phyloP scores from a whole-genome alignment of 2,888 invertebrate genomes.

The Archips xylosteana region DNA sequence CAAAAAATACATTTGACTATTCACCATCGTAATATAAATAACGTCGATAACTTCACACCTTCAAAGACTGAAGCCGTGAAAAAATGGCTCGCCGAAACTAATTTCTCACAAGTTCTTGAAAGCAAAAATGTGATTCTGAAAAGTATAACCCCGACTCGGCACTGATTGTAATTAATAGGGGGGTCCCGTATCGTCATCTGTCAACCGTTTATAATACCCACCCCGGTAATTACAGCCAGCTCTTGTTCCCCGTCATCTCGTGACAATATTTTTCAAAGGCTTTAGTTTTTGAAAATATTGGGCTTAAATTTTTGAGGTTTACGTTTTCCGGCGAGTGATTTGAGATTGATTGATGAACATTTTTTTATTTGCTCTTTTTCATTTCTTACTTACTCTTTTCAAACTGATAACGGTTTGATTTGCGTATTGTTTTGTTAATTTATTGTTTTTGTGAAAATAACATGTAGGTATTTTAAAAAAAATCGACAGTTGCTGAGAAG shows the following conservation, averaged over 20 bases:
- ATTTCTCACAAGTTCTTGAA: constrained; percentile 24
- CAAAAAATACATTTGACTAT: too few relatives aligned
- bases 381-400: too few relatives aligned
- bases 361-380: too few relatives aligned
- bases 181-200: constrained; percentile 54
- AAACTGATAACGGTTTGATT: too few relatives aligned
- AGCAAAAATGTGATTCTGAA: constrained; percentile 40
- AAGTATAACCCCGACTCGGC: constrained; percentile 27
- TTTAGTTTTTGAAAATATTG: constrained; percentile 23
- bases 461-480: too few relatives aligned
- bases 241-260: constrained; percentile 47
- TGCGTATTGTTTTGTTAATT: too few relatives aligned
- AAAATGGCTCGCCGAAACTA: constrained; percentile 6
- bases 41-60: background rate
- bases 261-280: constrained; percentile 31
- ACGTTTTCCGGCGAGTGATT: background rate
- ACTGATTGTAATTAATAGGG: constrained; percentile 64
- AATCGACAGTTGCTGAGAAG: too few relatives aligned
- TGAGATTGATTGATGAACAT: background rate
- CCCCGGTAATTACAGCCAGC: constrained; percentile 54
- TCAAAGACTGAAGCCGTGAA: constrained; percentile 2
- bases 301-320: background rate
- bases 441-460: too few relatives aligned
- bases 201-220: constrained; percentile 60
- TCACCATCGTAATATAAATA: background rate